Evolutionary conservation across 2,888 invertebrate genomes (phyloP), one percentile per base, ranked within the genome.

Genomic region (Allolobophora icterica): DNA sequence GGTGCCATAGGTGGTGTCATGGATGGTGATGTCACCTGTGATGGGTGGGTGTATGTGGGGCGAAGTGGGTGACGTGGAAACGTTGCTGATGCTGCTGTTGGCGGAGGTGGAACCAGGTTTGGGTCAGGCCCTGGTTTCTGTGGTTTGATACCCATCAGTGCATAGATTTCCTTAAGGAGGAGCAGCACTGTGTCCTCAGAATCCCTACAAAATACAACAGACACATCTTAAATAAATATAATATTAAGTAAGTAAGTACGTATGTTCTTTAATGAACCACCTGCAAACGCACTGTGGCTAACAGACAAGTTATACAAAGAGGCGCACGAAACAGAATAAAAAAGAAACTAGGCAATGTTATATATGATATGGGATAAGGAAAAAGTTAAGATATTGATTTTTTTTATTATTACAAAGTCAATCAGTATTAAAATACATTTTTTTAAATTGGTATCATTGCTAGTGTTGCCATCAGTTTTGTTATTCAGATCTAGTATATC

Each of bases 161-260:
- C 96, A 95, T 99, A 99, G 83, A 98, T 97, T 96, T 99, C 98
- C 93, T 98, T 98, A 93, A 99, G 96, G 91, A 99, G 97, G 95
- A 99, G 96, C 89, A 99, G 96, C 96, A 98, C 97, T 0, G 98
- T 98, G 95, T 99, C 99, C 95, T 98, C 98, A 0, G 98, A 99
- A 35, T 87, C 87, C 87, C 87, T 87, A 24, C 8, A 87, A 87
- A 33, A 35, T 87, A 24, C 38, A 71, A 21, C 15, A 17, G 5
- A 87, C 34, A 87, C 35, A 87, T 34, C 87, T 35, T n/a, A 30
- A 71, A 71, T 71, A n/a, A n/a, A 71, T n/a, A 35, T 34, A n/a
- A 34, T n/a, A n/a, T n/a, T n/a, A n/a, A n/a, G n/a, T n/a, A n/a
- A n/a, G n/a, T n/a, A n/a, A n/a, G n/a, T n/a, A n/a, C n/a, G n/a